Evolutionary conservation across 92 coral and sea anemone species (phyloP).

Genomic region (Porites lobata): DNA sequence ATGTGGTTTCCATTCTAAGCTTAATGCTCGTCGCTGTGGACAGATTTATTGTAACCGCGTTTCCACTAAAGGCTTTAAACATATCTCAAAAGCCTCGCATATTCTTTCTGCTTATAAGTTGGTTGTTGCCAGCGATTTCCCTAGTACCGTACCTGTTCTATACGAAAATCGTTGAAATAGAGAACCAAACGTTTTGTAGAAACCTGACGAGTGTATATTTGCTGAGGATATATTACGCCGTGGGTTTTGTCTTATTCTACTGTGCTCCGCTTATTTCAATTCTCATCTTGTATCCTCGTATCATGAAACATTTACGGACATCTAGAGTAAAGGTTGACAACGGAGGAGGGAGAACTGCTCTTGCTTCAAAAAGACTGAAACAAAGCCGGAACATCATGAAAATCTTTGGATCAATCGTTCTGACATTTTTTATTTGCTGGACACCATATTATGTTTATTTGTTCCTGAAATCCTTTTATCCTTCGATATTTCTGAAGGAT

Average conservation of each 20-base stretch:
- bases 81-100: neutral
- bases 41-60: slow-evolving; percentile 2
- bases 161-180: neutral
- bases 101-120: neutral
- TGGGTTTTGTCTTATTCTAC: neutral
- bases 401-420: slow-evolving; percentile 9
- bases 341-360: neutral
- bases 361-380: neutral
- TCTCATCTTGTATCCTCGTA: neutral
- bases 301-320: slow-evolving; percentile 8
- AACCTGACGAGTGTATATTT: neutral
- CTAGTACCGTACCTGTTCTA: neutral
- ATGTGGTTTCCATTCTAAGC: slow-evolving; percentile 11
- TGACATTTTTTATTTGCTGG: slow-evolving; percentile 2
- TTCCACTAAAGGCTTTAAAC: neutral
- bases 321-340: neutral
- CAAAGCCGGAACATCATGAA: neutral
- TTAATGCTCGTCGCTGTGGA: slow-evolving; percentile 12
- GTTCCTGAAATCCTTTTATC: neutral
- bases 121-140: neutral
- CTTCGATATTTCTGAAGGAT: neutral
- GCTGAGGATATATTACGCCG: neutral
- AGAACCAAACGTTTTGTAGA: neutral
- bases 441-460: neutral
- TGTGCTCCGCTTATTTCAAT: slow-evolving; percentile 10